Base-by-base conservation (phyloP, 2,797 vertebrate genomes). In the Spatula clypeata region DNA sequence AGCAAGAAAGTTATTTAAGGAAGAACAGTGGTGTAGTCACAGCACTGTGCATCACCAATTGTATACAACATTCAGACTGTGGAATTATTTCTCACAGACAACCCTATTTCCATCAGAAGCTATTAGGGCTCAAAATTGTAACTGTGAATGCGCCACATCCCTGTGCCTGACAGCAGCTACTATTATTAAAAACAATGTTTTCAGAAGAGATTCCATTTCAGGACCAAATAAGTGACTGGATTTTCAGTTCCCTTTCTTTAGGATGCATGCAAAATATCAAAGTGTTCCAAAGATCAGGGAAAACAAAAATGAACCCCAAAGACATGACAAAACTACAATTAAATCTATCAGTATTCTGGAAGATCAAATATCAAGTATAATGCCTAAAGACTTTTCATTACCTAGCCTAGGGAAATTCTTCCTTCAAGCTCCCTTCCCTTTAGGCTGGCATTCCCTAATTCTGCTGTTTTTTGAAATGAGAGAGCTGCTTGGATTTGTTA, bases 51-150 rank as follows among this genome's bases (percentile, higher is more conserved):
- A 90, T 81, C 71, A 87, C 76, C 88, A 86, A 55, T 47, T 34
- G 16, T 29, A 42, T 60, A 88, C 73, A 88, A 81, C 47, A 36
- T 29, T 47, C 70, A 75, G 72, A 77, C 74, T 51, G 26, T 51
- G 69, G 58, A 90, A 86, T 31, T 70, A 62, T 90, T 94, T 90
- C 92, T 93, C 70, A 81, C 70, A 75, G 62, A 44, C 70, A 86
- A 88, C 69, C 92, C 80, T 92, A 72, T 79, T 97, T 96, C 81
- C 75, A 90, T 95, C 94, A 94, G 83, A 92, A 95, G 27, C 21
- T 86, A 90, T 93, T 88, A 91, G 71, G 75, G 53, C 20, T 95
- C 91, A 81, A 88, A 95, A 77, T 4, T 34, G 10, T 76, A 80
- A 54, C 69, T n/a, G 38, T 1, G 2, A 79, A 88, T 29, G 20